These are phyloP conservation scores for Littorina saxatilis DNA, from an alignment of 1,140 invertebrate species.

Conservation along the genomic window DNA sequence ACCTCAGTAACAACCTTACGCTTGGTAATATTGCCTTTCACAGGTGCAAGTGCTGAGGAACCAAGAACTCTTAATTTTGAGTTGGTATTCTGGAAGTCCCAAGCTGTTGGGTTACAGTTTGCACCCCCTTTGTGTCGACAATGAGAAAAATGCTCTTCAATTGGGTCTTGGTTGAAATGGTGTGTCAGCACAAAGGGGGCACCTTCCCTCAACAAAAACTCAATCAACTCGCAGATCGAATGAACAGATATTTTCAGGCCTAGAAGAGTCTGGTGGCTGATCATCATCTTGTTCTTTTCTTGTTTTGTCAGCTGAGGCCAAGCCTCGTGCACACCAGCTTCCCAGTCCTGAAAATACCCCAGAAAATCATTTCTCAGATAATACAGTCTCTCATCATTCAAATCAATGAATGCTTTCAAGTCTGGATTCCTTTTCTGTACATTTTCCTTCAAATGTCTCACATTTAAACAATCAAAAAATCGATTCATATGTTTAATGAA, in stretches of 20 bases:
- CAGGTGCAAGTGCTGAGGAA: not conserved
- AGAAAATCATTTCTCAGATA: conserved; percentile 10
- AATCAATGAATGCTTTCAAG: conserved; percentile 38
- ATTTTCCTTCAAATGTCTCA: conserved; percentile 42
- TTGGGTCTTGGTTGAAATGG: not conserved
- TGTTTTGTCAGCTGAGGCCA: not conserved
- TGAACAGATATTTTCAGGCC: not conserved
- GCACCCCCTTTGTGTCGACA: conserved; percentile 1
- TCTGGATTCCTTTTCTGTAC: conserved; percentile 40
- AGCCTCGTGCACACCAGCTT: not conserved
- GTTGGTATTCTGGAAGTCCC: not conserved
- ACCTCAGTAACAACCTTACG: not conserved
- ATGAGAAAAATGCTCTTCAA: conserved; percentile 15
- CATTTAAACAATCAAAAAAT: conserved; percentile 57
- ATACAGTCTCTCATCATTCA: not conserved
- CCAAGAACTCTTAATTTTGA: not conserved
- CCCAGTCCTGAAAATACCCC: conserved; percentile 1
- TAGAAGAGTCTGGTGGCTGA: not conserved
- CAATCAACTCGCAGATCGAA: not conserved
- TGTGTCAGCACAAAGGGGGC: not conserved
- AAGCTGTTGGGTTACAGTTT: conserved; percentile 1
- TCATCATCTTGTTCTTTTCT: not conserved
- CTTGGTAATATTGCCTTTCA: not conserved
- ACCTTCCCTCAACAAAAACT: not conserved
- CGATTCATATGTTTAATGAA: conserved; percentile 52